Evolutionary conservation across 2,797 vertebrate genomes (phyloP), one percentile per base, ranked within the genome.

Genomic region (Melopsittacus undulatus): DNA sequence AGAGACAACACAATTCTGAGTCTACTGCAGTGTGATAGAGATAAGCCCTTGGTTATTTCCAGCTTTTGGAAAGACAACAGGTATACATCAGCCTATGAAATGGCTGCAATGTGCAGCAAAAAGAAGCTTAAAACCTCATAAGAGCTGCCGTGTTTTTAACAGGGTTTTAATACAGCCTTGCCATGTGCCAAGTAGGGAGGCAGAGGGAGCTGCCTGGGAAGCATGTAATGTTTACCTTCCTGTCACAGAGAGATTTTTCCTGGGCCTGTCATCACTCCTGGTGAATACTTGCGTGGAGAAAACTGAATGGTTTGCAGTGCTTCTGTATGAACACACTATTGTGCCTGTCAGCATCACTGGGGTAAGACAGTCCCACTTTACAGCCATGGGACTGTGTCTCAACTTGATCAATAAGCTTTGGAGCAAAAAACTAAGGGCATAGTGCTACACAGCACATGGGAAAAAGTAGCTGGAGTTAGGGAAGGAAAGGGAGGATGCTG

Each of bases 201-300:
- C 62, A 96, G 72, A 92, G 54, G 30, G 42, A 94, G 42, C 81
- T 80, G 86, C 85, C 74, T 73, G 54, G 72, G 81, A 83, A 94
- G 48, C 2, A 3, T 52, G 62, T 78, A 92, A 81, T 94, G 45
- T 95, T 96, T 97, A 89, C 79, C 72, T 95, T 93, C 73, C 85
- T 36, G 1, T 93, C 89, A 85, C 59, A 89, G 79, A 86, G 90
- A 93, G 8, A 64, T 86, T 95, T 80, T 90, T 94, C 68, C 74
- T 87, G 59, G 57, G 56, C 76, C 62, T 93, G 67, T 92, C 92
- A 79, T 93, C 86, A 87, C 76, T 38, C 54, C 83, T 89, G 48
- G 69, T 95, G 57, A 95, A 87, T 73, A 36, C 42, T 78, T 94
- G 89, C 90, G 83, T 87, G 45, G 46, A 95, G 70, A 82, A 95